Conservation (phyloP, 2,797 vertebrate genomes). For the Crax fasciolata region DNA sequence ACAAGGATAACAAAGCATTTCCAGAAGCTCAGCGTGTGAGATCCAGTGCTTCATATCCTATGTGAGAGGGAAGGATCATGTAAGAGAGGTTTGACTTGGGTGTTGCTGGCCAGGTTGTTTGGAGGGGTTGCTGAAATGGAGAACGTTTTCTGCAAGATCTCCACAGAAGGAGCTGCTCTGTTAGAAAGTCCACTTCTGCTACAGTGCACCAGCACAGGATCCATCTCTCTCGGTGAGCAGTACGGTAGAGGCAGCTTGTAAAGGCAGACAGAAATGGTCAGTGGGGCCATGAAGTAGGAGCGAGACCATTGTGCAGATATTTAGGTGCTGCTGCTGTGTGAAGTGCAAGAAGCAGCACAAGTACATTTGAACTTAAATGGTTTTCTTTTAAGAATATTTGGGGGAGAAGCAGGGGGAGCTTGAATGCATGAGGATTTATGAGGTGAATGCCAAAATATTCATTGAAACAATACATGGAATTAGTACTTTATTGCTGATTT, state of each 20-base stretch:
- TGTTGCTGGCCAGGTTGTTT: neutral
- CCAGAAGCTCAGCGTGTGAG: neutral
- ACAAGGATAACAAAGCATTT: neutral
- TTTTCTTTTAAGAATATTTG: neutral
- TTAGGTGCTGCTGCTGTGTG: neutral
- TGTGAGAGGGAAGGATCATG: neutral
- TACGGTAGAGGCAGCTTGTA: neutral
- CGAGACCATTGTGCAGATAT: neutral
- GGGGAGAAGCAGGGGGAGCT: neutral
- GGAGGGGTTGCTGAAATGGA: neutral
- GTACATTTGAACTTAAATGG: neutral
- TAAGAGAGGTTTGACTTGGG: neutral
- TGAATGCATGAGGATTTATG: neutral
- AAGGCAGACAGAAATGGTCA: neutral
- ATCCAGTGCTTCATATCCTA: neutral
- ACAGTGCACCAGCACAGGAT: too few relatives aligned
- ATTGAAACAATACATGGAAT: constrained; percentile 10
- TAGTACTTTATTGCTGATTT: neutral
- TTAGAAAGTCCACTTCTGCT: neutral
- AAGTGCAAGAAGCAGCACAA: neutral
- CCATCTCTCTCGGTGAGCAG: too few relatives aligned
- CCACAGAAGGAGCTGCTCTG: neutral
- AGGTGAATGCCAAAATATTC: constrained; percentile 11
- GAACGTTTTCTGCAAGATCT: too few relatives aligned
- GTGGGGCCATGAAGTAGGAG: neutral